A percentile compares a stretch with the other conserved stretches of the same genome.
These are phyloP conservation scores for Chymomyza procnemis DNA, from an alignment of 2,888 invertebrate genomes.

Conservation along the genomic window DNA sequence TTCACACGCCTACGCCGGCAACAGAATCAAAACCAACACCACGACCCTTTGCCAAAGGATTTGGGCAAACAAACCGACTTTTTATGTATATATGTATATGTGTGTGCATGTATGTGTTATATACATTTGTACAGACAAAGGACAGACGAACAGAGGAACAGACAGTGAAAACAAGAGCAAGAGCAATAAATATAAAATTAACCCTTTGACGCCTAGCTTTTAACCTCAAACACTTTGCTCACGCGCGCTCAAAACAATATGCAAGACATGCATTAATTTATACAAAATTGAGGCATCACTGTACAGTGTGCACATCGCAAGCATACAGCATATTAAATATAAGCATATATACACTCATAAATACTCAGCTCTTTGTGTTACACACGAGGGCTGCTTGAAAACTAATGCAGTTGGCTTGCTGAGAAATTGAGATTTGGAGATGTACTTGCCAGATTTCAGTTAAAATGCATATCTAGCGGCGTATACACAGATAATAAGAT, in stretches of 20 bases:
- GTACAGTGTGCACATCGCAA: not conserved
- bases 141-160: not conserved
- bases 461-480: too few relatives aligned
- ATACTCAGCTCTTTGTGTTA: not conserved
- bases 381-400: not conserved
- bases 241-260: not conserved
- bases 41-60: not conserved
- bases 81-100: not conserved
- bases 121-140: not conserved
- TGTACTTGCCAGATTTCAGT: too few relatives aligned
- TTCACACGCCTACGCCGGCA: not conserved
- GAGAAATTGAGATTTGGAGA: too few relatives aligned
- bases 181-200: conserved; percentile 73
- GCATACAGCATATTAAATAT: not conserved
- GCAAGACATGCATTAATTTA: not conserved
- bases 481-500: too few relatives aligned
- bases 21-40: too few relatives aligned
- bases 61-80: not conserved
- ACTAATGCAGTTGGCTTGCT: too few relatives aligned
- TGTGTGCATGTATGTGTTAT: not conserved
- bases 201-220: conserved; percentile 65
- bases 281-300: not conserved
- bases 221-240: conserved; percentile 56
- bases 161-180: not conserved
- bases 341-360: too few relatives aligned